phyloP scores from a whole-genome alignment of 2,888 invertebrate species.

The Aphidius colemani region DNA sequence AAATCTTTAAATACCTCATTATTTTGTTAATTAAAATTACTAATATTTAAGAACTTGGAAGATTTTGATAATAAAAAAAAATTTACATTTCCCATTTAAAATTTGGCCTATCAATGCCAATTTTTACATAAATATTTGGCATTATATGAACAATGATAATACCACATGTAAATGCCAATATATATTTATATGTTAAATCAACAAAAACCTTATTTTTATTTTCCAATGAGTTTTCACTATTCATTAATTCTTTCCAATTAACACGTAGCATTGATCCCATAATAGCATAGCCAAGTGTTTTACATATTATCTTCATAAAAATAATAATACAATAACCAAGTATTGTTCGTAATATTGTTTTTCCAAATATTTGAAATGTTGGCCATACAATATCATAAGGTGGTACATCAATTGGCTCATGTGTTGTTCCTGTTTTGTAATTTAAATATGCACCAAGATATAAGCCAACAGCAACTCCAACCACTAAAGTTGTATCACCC shows the following conservation, averaged over 20 bases:
- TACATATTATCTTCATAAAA: conserved; percentile 70
- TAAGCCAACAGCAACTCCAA: conserved; percentile 81
- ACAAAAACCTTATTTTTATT: conserved; percentile 76
- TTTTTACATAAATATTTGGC: conserved; percentile 76
- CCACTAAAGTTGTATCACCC: conserved; percentile 87
- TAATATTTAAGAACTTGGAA: conserved; percentile 6
- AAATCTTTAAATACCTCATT: not conserved
- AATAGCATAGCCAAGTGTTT: conserved; percentile 71
- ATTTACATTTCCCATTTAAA: conserved; percentile 83
- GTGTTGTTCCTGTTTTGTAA: conserved; percentile 77
- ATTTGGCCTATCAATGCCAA: conserved; percentile 79
- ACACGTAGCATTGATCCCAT: conserved; percentile 73
- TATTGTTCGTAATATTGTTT: conserved; percentile 70
- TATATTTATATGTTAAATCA: conserved; percentile 82
- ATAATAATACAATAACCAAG: conserved; percentile 79
- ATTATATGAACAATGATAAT: conserved; percentile 77
- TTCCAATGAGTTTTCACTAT: conserved; percentile 69
- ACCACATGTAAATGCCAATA: conserved; percentile 80
- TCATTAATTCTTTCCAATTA: conserved; percentile 69
- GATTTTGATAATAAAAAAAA: not conserved
- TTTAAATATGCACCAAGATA: conserved; percentile 83
- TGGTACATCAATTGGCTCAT: conserved; percentile 66
- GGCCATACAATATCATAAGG: conserved; percentile 83
- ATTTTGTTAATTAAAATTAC: conserved; percentile 1
- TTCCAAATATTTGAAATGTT: conserved; percentile 72